Conservation (phyloP, 1,140 invertebrate genomes). For the Thaumetopoea pityocampa region DNA sequence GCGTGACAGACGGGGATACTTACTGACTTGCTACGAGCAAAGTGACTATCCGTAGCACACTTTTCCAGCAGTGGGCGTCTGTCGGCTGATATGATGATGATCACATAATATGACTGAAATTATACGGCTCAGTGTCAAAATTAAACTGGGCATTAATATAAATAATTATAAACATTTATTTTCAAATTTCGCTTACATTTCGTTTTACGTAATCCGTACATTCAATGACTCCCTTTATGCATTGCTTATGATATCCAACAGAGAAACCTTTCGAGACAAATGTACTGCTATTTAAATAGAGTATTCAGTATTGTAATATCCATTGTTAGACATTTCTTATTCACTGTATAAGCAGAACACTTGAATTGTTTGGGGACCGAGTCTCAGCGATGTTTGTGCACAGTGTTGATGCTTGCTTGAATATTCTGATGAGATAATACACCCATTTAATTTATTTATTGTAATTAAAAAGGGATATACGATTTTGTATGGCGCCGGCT, state of each 20-base stretch:
- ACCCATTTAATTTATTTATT: background rate
- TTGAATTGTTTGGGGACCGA: slow-evolving; percentile 29
- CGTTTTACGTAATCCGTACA: slow-evolving; percentile 26
- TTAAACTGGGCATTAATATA: too few relatives aligned
- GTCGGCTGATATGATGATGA: too few relatives aligned
- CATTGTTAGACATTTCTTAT: slow-evolving; percentile 62
- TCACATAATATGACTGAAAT: too few relatives aligned
- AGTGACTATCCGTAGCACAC: too few relatives aligned
- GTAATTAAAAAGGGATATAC: background rate
- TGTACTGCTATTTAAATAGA: slow-evolving; percentile 66
- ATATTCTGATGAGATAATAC: background rate
- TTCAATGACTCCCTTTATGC: slow-evolving; percentile 53
- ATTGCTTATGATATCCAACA: slow-evolving; percentile 57
- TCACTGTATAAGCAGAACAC: slow-evolving; percentile 59
- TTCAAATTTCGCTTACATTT: slow-evolving; percentile 37
- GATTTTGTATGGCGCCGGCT: background rate
- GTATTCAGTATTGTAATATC: slow-evolving; percentile 65
- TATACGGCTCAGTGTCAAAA: too few relatives aligned
- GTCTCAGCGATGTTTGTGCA: slow-evolving; percentile 20
- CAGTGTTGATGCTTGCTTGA: slow-evolving; percentile 1
- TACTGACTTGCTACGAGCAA: too few relatives aligned
- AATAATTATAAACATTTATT: too few relatives aligned
- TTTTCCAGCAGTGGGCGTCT: too few relatives aligned
- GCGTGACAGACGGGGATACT: too few relatives aligned
- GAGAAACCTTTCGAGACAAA: slow-evolving; percentile 62